Conservation (phyloP, 2,113 vertebrate species). For the Larimichthys polyactis region DNA sequence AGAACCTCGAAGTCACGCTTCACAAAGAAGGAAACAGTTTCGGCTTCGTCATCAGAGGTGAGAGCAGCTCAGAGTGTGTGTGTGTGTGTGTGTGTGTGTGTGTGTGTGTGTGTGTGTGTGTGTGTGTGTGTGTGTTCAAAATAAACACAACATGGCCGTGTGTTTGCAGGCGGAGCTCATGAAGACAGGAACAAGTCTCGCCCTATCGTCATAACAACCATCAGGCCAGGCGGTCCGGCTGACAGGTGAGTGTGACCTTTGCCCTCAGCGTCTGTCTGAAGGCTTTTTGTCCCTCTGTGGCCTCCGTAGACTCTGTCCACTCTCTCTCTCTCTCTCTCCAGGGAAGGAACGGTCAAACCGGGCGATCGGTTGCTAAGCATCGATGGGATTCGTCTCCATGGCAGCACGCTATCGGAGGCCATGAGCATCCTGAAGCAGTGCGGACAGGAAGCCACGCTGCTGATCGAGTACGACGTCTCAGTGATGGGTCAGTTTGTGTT, state of each 20-base stretch:
- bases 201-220: constrained; percentile 95
- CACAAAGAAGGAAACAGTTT: constrained; percentile 99
- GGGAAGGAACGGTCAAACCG: constrained; percentile 96
- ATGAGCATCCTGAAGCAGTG: constrained; percentile 99
- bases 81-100: constrained; percentile 36
- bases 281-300: constrained; percentile 1
- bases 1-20: constrained; percentile 96
- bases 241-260: constrained; percentile 88
- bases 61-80: constrained; percentile 47
- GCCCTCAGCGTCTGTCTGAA: background rate
- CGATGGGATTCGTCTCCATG: constrained; percentile 96
- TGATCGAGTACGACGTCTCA: constrained; percentile 97
- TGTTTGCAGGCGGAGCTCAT: constrained; percentile 89
- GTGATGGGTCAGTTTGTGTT: constrained; percentile 84
- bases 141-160: background rate
- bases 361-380: constrained; percentile 96
- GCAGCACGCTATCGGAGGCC: constrained; percentile 93
- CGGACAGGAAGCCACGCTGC: constrained; percentile 95
- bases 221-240: constrained; percentile 94
- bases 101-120: constrained; percentile 19
- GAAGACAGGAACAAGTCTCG: constrained; percentile 99
- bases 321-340: constrained; percentile 66
- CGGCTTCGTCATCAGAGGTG: constrained; percentile 98
- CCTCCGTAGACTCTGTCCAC: background rate
- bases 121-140: constrained; percentile 7